These are phyloP conservation scores for Idaea biselata DNA, from an alignment of 2,888 invertebrate species.

Conservation along the genomic window DNA sequence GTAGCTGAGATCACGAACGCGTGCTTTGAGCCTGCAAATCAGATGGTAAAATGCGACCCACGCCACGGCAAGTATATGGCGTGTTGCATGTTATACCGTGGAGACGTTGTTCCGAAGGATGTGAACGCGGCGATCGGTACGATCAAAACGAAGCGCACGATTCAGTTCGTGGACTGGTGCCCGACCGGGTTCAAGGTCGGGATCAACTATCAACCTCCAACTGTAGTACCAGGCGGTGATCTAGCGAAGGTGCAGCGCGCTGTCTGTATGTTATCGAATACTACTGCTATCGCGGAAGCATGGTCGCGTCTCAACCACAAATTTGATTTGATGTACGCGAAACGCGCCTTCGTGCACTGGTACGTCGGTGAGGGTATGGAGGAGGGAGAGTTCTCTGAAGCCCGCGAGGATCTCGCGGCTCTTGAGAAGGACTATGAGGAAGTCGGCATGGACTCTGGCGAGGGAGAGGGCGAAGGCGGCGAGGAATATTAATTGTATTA, in stretches of 20 bases:
- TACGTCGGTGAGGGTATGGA: conserved; percentile 93
- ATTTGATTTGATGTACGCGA: conserved; percentile 97
- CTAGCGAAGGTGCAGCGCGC: conserved; percentile 95
- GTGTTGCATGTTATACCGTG: conserved; percentile 96
- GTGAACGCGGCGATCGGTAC: conserved; percentile 96
- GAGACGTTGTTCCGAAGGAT: conserved; percentile 96
- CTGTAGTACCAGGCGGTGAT: conserved; percentile 95
- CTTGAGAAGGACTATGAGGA: conserved; percentile 93
- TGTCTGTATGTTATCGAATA: conserved; percentile 98
- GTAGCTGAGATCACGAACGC: conserved; percentile 96
- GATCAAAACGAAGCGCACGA: conserved; percentile 95
- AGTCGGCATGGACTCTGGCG: conserved; percentile 91
- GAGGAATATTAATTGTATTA: conserved; percentile 84
- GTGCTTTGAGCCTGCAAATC: conserved; percentile 97
- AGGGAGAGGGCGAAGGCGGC: conserved; percentile 89
- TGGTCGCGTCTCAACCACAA: conserved; percentile 98
- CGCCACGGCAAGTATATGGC: conserved; percentile 96
- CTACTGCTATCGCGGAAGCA: conserved; percentile 98
- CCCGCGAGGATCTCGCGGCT: conserved; percentile 82
- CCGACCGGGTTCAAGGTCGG: conserved; percentile 89
- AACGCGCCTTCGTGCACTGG: conserved; percentile 98
- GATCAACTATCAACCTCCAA: conserved; percentile 93
- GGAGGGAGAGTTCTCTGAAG: conserved; percentile 93
- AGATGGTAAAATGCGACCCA: conserved; percentile 97
- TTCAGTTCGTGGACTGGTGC: conserved; percentile 97